Conservation (phyloP, 2,888 invertebrate species). For the Orthosia gracilis region DNA sequence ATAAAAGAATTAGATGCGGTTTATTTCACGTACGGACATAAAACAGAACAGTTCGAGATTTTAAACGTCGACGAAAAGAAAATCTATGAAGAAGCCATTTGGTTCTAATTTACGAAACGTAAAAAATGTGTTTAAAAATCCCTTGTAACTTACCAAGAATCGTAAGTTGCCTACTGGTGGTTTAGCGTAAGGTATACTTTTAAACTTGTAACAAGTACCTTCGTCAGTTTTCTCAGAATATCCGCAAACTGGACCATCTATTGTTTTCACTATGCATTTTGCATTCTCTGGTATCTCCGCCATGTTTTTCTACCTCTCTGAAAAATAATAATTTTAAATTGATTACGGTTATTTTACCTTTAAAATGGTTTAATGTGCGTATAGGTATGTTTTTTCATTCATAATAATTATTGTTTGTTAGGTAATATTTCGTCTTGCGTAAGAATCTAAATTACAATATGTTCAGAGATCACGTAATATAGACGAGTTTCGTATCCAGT, state of each 20-base stretch:
- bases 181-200: conserved; percentile 84
- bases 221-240: conserved; percentile 73
- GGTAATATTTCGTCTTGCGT: not conserved
- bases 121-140: not conserved
- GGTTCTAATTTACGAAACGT: not conserved
- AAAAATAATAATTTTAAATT: conserved; percentile 4
- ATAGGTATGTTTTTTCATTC: not conserved
- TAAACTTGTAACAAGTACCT: conserved; percentile 79
- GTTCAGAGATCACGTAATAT: not conserved
- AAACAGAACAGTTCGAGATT: not conserved
- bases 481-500: conserved; percentile 1
- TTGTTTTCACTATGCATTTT: conserved; percentile 71
- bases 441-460: not conserved
- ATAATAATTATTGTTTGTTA: not conserved
- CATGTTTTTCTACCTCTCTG: conserved; percentile 53
- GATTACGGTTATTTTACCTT: not conserved
- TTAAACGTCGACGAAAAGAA: not conserved
- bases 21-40: not conserved
- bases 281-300: conserved; percentile 57
- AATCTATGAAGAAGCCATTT: not conserved
- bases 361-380: not conserved
- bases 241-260: conserved; percentile 81
- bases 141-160: conserved; percentile 79
- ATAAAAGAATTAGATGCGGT: not conserved
- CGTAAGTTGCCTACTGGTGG: conserved; percentile 83